Conservation (phyloP, 2,888 invertebrate genomes). For the Rugalucina vietnamica region DNA sequence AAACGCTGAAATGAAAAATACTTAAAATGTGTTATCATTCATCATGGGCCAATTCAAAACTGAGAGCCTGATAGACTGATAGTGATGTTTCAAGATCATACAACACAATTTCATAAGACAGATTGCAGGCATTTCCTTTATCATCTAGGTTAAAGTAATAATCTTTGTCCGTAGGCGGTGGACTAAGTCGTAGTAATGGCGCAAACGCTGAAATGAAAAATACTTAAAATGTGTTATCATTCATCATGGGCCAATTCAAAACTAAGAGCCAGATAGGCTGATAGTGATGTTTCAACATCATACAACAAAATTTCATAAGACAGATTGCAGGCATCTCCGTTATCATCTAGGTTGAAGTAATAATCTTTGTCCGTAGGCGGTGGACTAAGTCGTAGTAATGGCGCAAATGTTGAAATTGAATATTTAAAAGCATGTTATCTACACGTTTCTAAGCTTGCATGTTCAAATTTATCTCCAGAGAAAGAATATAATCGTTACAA, state of each 20-base stretch:
- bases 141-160: conserved; percentile 92
- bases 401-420: conserved; percentile 86
- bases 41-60: too few species aligned
- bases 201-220: conserved; percentile 86
- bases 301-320: too few species aligned
- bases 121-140: conserved; percentile 92
- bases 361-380: conserved; percentile 92
- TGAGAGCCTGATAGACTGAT: too few species aligned
- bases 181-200: conserved; percentile 91
- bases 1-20: conserved; percentile 85
- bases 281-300: too few species aligned
- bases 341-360: conserved; percentile 90
- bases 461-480: too few species aligned
- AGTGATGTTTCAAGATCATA: too few species aligned
- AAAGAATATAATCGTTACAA: too few species aligned
- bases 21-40: too few species aligned
- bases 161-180: conserved; percentile 91
- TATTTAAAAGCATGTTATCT: background rate
- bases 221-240: background rate
- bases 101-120: too few species aligned
- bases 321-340: conserved; percentile 92
- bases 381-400: conserved; percentile 91
- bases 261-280: too few species aligned
- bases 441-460: too few species aligned
- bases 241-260: too few species aligned